Conservation (phyloP, 2,113 vertebrate species). For the Psophia crepitans region DNA sequence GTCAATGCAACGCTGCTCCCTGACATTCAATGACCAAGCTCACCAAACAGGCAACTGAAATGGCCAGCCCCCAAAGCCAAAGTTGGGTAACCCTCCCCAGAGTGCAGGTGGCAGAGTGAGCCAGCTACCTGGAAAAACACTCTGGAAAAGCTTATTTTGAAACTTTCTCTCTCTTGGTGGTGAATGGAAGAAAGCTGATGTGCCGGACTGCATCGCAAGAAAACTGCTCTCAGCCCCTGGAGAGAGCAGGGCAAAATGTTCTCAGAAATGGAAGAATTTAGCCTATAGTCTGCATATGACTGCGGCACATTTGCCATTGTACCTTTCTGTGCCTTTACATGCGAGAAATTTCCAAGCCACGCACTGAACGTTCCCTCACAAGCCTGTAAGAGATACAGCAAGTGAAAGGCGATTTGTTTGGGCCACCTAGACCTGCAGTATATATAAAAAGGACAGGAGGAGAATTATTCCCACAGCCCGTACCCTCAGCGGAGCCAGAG, state of each 20-base stretch:
- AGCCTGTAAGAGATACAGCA: neutral
- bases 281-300: rapidly evolving
- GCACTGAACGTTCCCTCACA: neutral
- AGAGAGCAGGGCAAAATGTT: neutral
- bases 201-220: neutral
- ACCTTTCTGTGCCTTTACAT: neutral
- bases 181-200: neutral
- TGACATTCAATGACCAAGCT: neutral
- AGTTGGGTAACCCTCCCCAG: neutral
- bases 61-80: neutral
- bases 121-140: neutral
- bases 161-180: neutral
- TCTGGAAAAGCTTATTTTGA: neutral
- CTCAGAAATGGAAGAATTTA: neutral
- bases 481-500: neutral
- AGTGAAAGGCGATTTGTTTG: neutral
- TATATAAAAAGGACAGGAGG: neutral
- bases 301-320: neutral
- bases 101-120: neutral
- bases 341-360: neutral
- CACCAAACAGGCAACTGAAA: neutral
- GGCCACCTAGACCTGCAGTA: neutral
- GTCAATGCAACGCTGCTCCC: neutral
- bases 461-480: neutral
- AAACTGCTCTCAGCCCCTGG: neutral